Percentiles rank a stretch among this genome's conserved stretches.
Evolutionary conservation across 1,140 invertebrate species (phyloP).

Genomic region (Rhyacophila brunnea): DNA sequence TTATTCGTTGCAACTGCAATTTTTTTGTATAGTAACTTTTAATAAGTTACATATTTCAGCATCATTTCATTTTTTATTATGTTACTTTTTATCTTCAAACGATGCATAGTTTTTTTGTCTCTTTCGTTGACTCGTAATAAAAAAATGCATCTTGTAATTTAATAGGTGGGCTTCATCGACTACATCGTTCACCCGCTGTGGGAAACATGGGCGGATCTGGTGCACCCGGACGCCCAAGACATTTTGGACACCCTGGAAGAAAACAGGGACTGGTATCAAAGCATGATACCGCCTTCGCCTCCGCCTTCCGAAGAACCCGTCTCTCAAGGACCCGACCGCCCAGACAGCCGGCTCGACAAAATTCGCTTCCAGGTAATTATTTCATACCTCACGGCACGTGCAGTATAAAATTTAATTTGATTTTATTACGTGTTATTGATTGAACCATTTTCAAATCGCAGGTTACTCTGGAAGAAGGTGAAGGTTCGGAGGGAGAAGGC

Average conservation of each 20-base stretch:
- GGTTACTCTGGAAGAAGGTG: slow-evolving; percentile 83
- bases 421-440: too few relatives aligned
- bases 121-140: background rate
- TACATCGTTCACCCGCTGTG: slow-evolving; percentile 99
- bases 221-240: slow-evolving; percentile 97
- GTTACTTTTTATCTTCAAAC: background rate
- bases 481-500: slow-evolving; percentile 63
- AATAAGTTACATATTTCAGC: background rate
- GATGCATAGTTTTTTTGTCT: background rate
- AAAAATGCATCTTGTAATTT: slow-evolving; percentile 8
- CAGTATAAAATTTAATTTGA: too few relatives aligned
- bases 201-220: slow-evolving; percentile 99
- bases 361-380: slow-evolving; percentile 64
- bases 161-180: slow-evolving; percentile 96
- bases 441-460: slow-evolving; percentile 44
- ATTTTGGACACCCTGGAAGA: slow-evolving; percentile 97
- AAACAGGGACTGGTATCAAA: slow-evolving; percentile 97
- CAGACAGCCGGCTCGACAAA: slow-evolving; percentile 58
- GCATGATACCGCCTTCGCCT: slow-evolving; percentile 78
- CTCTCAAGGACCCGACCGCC: slow-evolving; percentile 44
- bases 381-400: too few relatives aligned
- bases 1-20: too few relatives aligned
- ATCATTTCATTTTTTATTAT: background rate
- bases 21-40: too few relatives aligned
- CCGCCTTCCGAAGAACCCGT: slow-evolving; percentile 62